Evolutionary conservation across 2,113 vertebrate species (phyloP), one percentile per base, ranked within the genome.

Genomic region (Turnix velox): DNA sequence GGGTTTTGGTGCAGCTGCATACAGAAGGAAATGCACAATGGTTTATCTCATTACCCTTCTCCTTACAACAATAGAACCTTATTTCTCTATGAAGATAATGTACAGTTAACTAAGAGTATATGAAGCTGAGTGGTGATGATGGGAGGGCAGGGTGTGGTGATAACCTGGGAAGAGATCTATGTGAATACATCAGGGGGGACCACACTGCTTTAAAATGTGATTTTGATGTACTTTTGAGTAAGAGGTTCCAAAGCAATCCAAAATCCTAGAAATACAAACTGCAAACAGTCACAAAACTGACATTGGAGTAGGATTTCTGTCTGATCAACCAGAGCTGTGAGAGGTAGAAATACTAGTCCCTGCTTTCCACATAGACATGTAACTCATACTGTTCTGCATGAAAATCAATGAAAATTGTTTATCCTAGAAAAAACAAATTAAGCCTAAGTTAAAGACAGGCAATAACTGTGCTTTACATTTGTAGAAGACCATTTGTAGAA

Each of bases 371-470:
- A n/a, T n/a, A n/a, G n/a, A n/a, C n/a, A n/a, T n/a, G n/a, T n/a
- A n/a, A n/a, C n/a, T n/a, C n/a, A n/a, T n/a, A n/a, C n/a, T n/a
- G n/a, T n/a, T n/a, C n/a, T n/a, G n/a, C n/a, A n/a, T 87, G 42
- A 88, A 94, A 97, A 96, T 95, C 89, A 85, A 78, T 91, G 80
- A 89, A 93, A 95, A 91, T 67, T 0, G 72, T 71, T 84, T 87
- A 67, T 79, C 71, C 39, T 52, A 91, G 8, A 17, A 78, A 48
- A 84, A 43, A n/a, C n/a, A n/a, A n/a, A 76, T 23, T 54, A 84
- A 55, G 42, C 65, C 35, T n/a, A 43, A 40, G 22, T 74, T 87
- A 28, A 82, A 51, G 46, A 55, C 67, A 61, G 87, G 48, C 62
- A 48, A 4, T 66, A 24, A 42, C 42, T 49, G 7, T 40, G 63